Percentiles rank a stretch among this genome's conserved stretches.
phyloP scores from a whole-genome alignment of 1,140 invertebrate species.

The Pseudachorutes palmiensis region DNA sequence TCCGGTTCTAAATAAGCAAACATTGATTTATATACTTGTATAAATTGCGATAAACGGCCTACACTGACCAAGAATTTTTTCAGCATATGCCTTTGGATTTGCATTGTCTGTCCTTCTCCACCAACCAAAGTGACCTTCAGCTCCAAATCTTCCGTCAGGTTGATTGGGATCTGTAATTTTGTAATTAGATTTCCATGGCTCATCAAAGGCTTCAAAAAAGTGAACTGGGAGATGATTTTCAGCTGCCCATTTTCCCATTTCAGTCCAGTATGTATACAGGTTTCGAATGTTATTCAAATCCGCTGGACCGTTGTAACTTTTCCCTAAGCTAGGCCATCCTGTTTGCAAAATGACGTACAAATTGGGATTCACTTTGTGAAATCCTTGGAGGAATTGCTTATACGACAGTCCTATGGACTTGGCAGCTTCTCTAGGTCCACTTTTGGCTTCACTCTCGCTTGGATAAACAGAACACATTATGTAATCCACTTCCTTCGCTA shows the following conservation, averaged over 20 bases:
- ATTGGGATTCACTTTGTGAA: conserved; percentile 6
- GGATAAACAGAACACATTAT: conserved; percentile 18
- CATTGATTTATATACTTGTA: not conserved
- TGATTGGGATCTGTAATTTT: not conserved
- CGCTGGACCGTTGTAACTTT: not conserved
- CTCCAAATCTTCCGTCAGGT: conserved; percentile 16
- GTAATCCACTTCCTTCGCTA: conserved; percentile 18
- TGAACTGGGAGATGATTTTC: conserved; percentile 5
- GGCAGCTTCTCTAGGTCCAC: not conserved
- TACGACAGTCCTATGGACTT: too few relatives aligned
- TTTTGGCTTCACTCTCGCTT: not conserved
- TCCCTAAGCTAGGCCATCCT: conserved; percentile 17
- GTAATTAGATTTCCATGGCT: conserved; percentile 9
- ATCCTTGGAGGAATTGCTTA: not conserved
- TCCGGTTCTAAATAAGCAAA: not conserved
- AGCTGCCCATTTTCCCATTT: conserved; percentile 12
- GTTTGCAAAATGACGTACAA: conserved; percentile 18
- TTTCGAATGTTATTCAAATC: conserved; percentile 16
- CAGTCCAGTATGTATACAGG: conserved; percentile 19
- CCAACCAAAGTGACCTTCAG: conserved; percentile 15
- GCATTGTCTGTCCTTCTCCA: not conserved
- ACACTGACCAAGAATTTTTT: conserved; percentile 9
- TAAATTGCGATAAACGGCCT: not conserved
- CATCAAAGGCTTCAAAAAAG: conserved; percentile 23
- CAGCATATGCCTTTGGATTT: not conserved